Evolutionary conservation across 2,113 vertebrate species (phyloP).

Genomic region (Cheirogaleus medius): DNA sequence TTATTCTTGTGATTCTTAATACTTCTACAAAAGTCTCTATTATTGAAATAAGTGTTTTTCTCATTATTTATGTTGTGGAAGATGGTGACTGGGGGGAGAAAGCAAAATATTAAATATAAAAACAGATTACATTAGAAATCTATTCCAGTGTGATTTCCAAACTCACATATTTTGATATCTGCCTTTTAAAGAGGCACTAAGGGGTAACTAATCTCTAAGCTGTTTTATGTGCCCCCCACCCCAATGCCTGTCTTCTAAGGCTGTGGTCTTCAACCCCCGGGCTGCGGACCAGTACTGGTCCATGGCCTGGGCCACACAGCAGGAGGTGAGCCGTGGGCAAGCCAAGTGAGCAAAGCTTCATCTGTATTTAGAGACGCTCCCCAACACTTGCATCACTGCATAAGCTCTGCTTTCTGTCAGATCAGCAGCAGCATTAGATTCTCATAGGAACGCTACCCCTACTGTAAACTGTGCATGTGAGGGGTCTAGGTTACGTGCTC

Average conservation of each 20-base stretch:
- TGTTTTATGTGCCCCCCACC: neutral
- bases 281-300: too few species aligned
- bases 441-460: too few species aligned
- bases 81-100: neutral
- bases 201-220: neutral
- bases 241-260: neutral
- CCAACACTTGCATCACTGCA: too few species aligned
- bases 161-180: neutral
- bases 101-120: slow-evolving; percentile 3
- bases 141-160: neutral
- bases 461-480: too few species aligned
- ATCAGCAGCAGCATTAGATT: too few species aligned
- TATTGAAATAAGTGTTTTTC: neutral
- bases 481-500: too few species aligned
- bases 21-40: neutral
- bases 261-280: too few species aligned
- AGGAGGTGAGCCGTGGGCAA: too few species aligned
- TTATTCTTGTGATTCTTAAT: neutral
- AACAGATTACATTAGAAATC: neutral
- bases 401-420: too few species aligned
- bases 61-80: neutral
- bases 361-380: too few species aligned
- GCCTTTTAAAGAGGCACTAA: neutral
- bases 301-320: too few species aligned
- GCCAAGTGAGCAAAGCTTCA: too few species aligned